Base-by-base conservation (phyloP, 2,797 vertebrate species). In the Hoplostethus mediterraneus region DNA sequence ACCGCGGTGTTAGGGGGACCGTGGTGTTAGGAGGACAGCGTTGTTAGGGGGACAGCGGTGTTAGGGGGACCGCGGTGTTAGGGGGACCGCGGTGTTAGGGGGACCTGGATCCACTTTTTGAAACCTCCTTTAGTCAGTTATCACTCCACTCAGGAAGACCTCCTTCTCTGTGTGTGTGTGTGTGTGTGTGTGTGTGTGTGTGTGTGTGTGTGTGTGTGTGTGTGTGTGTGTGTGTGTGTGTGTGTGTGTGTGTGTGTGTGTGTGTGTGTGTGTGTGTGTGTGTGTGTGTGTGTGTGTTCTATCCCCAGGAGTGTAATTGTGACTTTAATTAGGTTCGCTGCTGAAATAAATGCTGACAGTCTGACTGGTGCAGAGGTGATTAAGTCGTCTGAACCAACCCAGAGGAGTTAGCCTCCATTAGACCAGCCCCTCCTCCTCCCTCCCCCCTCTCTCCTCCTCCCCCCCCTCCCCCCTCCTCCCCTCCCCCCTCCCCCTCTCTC, bases 301-400 rank as follows among this genome's bases (percentile, higher is more conserved):
- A 33, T 6, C 33, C 33, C 33, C 33, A 4, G 3, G 58, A 69
- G 70, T 74, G 73, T 77, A 75, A 85, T 81, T 87, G 77, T 74
- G 74, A 60, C 58, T 79, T 85, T 92, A 91, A 93, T 93, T 89
- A 87, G 89, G 81, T 90, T 92, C 84, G 78, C 78, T 53, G 53
- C 79, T 82, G 72, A 88, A 80, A 82, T 57, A 73, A 78, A 81
- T 55, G 71, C 73, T 21, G 73, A 55, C 36, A 75, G 71, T 21
- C 21, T 21, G 21, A 21, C 21, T 21, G 49, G 28, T 25, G 45
- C 82, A 55, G 66, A 75, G 72, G 91, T 94, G 92, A 93, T 94
- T 93, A 94, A 94, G 84, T 74, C 14, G 2, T 88, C 83, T 87
- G 75, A 86, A 76, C 75, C 71, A 84, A 77, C 87, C 67, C 75